These are phyloP conservation scores for Spinibarbus caldwelli DNA, from an alignment of 2,797 vertebrate genomes.

Conservation along the genomic window DNA sequence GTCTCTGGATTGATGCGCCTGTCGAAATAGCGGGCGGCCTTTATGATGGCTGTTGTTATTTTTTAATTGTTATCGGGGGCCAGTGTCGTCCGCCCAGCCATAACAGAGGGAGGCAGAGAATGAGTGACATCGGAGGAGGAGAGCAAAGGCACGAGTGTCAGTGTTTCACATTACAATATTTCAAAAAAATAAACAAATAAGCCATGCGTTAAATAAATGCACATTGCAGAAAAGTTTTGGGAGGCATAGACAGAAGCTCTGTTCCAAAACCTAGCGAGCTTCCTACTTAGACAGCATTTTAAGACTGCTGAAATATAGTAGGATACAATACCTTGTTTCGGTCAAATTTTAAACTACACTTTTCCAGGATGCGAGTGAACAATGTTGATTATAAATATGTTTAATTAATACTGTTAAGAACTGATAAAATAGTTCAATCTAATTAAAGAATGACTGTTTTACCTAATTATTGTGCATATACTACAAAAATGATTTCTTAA, in stretches of 20 bases:
- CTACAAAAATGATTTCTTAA: not conserved
- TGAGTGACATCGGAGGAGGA: slow-evolving; percentile 26
- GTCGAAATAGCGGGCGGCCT: slow-evolving; percentile 48
- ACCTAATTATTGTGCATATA: not conserved
- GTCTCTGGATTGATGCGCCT: slow-evolving; percentile 55
- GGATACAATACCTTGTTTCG: not conserved
- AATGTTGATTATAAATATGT: not conserved
- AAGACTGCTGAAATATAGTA: not conserved
- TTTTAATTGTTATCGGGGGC: slow-evolving; percentile 65
- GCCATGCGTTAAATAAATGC: slow-evolving; percentile 63
- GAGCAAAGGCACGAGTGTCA: slow-evolving; percentile 9
- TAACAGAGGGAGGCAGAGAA: slow-evolving; percentile 26
- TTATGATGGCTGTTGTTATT: slow-evolving; percentile 61
- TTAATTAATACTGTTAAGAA: not conserved
- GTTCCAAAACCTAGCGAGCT: not conserved
- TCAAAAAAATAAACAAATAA: slow-evolving; percentile 58
- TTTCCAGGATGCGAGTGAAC: not conserved
- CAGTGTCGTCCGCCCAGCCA: slow-evolving; percentile 40
- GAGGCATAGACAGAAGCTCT: not conserved
- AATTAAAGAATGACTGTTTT: not conserved
- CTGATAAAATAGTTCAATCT: not conserved
- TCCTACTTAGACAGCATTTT: not conserved
- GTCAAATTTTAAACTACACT: not conserved
- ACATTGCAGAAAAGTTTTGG: slow-evolving; percentile 30
- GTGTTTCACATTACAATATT: slow-evolving; percentile 54